A percentile compares a stretch with the other conserved stretches of the same genome.
phyloP scores from a whole-genome alignment of 2,888 invertebrate genomes.

The Cataglyphis rosenhaueri region DNA sequence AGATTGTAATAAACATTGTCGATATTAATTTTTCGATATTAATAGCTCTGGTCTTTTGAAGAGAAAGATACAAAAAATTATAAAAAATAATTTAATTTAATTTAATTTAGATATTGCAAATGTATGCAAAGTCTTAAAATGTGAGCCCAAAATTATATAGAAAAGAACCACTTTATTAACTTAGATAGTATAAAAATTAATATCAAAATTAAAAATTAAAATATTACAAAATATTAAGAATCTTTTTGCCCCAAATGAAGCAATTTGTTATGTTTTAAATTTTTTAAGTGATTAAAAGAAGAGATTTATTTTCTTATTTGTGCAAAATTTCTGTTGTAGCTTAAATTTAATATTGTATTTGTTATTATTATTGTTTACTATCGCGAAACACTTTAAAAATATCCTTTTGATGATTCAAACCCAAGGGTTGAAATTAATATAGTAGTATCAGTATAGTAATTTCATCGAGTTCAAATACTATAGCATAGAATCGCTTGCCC shows the following conservation, averaged over 20 bases:
- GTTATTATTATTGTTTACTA: background rate
- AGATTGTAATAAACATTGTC: constrained; percentile 2
- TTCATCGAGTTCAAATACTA: constrained; percentile 6
- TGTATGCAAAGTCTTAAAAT: background rate
- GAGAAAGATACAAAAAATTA: background rate
- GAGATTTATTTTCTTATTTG: background rate
- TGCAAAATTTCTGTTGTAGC: background rate
- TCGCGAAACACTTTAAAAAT: background rate
- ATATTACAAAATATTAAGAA: background rate
- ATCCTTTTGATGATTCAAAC: background rate
- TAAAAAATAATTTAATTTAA: background rate
- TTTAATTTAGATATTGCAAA: constrained; percentile 11
- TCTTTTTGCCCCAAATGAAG: background rate
- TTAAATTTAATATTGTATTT: background rate
- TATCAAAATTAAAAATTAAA: background rate
- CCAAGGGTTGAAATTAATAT: background rate
- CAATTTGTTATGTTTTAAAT: background rate
- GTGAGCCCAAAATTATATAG: background rate
- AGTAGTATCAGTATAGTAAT: constrained; percentile 6
- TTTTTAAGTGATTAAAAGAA: background rate
- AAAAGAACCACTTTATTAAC: background rate
- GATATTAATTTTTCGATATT: constrained; percentile 21
- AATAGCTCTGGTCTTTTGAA: background rate
- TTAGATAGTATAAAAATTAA: background rate
- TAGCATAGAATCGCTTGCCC: background rate